phyloP scores from a whole-genome alignment of 2,113 vertebrate genomes.

The Hydrochoerus hydrochaeris region DNA sequence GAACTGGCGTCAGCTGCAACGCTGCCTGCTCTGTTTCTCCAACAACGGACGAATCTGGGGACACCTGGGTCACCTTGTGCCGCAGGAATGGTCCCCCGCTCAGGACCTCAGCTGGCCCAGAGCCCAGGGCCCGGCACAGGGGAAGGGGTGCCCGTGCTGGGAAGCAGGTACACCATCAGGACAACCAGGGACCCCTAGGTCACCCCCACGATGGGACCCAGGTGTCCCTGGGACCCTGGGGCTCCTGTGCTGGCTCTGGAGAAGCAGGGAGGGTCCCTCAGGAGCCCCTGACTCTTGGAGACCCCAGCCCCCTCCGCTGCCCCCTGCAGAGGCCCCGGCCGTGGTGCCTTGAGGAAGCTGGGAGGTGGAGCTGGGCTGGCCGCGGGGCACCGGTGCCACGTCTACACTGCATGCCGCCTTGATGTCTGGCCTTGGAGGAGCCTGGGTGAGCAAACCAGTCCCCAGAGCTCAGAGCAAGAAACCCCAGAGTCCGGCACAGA shows the following conservation, averaged over 20 bases:
- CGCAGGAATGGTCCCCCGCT: background rate
- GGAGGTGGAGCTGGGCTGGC: fast-evolving
- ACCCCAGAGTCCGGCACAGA: background rate
- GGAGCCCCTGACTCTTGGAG: too few species aligned
- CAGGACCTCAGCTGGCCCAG: background rate
- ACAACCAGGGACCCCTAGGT: background rate
- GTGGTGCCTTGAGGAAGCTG: fast-evolving
- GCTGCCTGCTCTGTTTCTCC: background rate
- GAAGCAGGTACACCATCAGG: background rate
- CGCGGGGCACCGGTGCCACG: fast-evolving
- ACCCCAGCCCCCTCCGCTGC: fast-evolving
- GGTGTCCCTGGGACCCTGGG: background rate
- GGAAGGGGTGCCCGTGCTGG: background rate
- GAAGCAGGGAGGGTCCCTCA: background rate
- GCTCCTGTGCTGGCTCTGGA: background rate
- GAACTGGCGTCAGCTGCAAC: too few species aligned
- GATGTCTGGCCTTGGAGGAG: too few species aligned
- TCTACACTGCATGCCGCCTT: fast-evolving
- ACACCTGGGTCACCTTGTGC: background rate
- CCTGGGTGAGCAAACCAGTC: background rate
- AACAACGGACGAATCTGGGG: constrained; percentile 59
- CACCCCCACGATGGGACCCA: background rate
- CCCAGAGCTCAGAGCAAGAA: background rate
- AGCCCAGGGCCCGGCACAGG: background rate
- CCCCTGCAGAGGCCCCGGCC: fast-evolving